Base-by-base conservation (phyloP, 2,113 vertebrate species). In the Paracyprichromis sp. region DNA sequence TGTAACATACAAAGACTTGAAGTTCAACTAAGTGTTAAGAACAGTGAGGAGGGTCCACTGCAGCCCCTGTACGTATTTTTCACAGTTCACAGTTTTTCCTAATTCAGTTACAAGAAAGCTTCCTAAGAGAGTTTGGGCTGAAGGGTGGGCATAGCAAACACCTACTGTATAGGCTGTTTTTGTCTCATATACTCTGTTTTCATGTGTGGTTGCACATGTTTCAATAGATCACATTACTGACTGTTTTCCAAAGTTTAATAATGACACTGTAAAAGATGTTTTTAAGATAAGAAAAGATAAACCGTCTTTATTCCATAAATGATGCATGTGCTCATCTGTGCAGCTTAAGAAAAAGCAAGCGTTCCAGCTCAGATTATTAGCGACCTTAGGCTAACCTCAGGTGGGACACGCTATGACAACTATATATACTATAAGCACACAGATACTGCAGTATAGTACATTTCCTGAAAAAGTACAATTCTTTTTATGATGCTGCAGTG, bases 81-180 rank as follows among this genome's bases (percentile, higher is more conserved):
- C 17, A 12, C 4, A 19, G 9, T 31, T 61, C 14, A 57, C 12
- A 34, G 29, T 34, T 61, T 61, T 61, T 61, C 57, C 29, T 63
- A 63, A 63, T 34, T 34, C 29, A 63, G 29, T 61, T 34, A 34
- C 57, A 61, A 34, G 29, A 34, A 61, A 61, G 57, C 5, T 61
- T 6, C 16, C 29, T 61, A 6, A 19, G 5, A 61, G 5, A 63
- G 29, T 63, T 63, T 63, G 29, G 59, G 59, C 17, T 63, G 59
- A 7, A 19, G 16, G 57, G 1, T 63, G 29, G 16, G 59, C 29
- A 1, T 7, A 11, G 29, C 29, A 19, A 34, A 10, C 16, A 61
- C 29, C 29, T 0, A 0, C 16, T 4, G 5, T 34, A 36, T 12
- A n/a, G 1, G 31, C 61, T 36, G 61, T 0, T 66, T 36, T 66